Evolutionary conservation across 2,888 invertebrate species (phyloP).

Genomic region (Xestia ashworthii): DNA sequence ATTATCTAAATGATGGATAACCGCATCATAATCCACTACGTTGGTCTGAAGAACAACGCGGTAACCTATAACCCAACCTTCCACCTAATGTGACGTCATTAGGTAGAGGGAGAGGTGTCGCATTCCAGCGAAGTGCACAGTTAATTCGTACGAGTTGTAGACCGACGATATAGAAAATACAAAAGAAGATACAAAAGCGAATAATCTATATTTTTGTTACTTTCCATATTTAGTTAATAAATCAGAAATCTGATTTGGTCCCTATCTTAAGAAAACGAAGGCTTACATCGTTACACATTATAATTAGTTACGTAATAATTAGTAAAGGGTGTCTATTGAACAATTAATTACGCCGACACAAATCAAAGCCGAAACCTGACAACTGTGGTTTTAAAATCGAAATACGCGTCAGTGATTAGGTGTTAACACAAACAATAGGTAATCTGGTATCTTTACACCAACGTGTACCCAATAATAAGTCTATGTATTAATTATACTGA

Average conservation of each 20-base stretch:
- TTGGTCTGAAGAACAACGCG: not conserved
- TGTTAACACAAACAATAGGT: not conserved
- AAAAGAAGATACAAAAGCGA: not conserved
- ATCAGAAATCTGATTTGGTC: not conserved
- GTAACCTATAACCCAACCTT: too few species aligned
- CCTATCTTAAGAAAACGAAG: not conserved
- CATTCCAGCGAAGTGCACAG: too few species aligned
- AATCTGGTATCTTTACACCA: not conserved
- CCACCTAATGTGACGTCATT: too few species aligned
- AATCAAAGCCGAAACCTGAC: slow-evolving; percentile 22
- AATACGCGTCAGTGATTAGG: slow-evolving; percentile 1
- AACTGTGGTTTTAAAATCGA: slow-evolving; percentile 15
- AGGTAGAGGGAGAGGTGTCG: too few species aligned
- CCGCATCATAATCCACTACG: not conserved
- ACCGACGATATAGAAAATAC: not conserved
- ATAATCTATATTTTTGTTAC: not conserved
- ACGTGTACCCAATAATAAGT: not conserved
- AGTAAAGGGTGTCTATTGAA: not conserved
- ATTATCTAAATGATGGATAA: not conserved
- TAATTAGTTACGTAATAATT: not conserved
- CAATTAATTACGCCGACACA: slow-evolving; percentile 11
- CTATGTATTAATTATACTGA: not conserved
- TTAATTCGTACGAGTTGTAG: too few species aligned
- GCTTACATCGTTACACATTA: too few species aligned
- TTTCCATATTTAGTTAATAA: not conserved